A percentile compares a stretch with the other conserved stretches of the same genome.
Conservation (phyloP, 2,113 vertebrate species). For the Crotalus helleri region DNA sequence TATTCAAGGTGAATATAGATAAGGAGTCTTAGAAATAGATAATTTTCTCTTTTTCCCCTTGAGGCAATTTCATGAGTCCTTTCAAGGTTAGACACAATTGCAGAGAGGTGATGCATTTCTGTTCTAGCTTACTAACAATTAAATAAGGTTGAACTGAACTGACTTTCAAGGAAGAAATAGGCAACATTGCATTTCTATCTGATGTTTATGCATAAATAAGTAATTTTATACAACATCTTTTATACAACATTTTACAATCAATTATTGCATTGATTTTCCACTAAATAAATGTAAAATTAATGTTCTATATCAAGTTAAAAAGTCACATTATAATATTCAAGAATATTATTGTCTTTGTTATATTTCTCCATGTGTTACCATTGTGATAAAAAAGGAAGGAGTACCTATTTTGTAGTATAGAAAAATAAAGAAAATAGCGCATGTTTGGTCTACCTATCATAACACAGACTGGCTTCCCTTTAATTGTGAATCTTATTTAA, state of each 20-base stretch:
- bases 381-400: background rate
- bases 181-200: no score
- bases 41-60: constrained; percentile 17
- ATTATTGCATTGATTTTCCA: background rate
- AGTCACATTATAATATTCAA: background rate
- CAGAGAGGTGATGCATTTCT: background rate
- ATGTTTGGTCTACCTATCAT: background rate
- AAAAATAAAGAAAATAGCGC: background rate
- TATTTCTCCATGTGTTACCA: background rate
- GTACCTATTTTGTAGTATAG: background rate
- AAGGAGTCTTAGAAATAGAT: constrained; percentile 25
- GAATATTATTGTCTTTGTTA: background rate
- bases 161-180: background rate
- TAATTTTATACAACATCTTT: background rate
- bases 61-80: constrained; percentile 18
- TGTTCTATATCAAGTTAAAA: background rate
- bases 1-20: constrained; percentile 45
- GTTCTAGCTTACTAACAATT: constrained; percentile 13
- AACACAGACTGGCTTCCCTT: background rate
- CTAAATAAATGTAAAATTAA: background rate
- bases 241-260: no score
- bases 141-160: background rate
- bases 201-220: background rate
- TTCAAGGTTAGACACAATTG: constrained; percentile 14
- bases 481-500: background rate